Conservation (phyloP, 1,140 invertebrate species). For the Drosophila pseudoobscura region DNA sequence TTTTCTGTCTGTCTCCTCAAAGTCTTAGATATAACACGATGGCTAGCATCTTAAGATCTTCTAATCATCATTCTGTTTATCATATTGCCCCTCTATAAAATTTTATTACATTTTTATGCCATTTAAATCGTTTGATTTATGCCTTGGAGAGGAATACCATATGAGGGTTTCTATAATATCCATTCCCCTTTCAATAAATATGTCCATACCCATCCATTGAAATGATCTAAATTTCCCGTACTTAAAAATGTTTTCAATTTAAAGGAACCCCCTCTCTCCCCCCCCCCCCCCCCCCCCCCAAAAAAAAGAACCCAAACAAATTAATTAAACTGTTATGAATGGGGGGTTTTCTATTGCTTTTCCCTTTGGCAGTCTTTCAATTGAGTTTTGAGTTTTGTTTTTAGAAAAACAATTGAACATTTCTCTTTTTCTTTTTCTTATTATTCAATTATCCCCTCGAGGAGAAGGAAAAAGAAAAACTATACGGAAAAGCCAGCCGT, state of each 20-base stretch:
- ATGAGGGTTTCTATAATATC: constrained; percentile 3
- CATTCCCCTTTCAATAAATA: constrained; percentile 23
- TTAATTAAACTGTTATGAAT: constrained; percentile 65
- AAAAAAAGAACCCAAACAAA: constrained; percentile 32
- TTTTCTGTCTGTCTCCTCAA: no score
- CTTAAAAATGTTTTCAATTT: constrained; percentile 25
- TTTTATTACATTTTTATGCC: not conserved
- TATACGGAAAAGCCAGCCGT: constrained; percentile 20
- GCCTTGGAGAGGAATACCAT: not conserved
- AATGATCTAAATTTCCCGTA: constrained; percentile 39
- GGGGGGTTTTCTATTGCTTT: constrained; percentile 6
- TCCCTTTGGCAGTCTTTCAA: constrained; percentile 15
- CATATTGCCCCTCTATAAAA: not conserved
- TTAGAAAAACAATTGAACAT: constrained; percentile 61
- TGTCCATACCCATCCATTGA: constrained; percentile 19
- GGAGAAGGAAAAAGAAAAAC: constrained; percentile 30
- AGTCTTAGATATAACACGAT: no score
- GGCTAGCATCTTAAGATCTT: no score
- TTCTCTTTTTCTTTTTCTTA: constrained; percentile 68
- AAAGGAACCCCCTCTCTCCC: not conserved
- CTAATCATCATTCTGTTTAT: no score
- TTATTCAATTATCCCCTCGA: constrained; percentile 70
- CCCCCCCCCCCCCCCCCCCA: no score
- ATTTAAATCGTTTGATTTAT: not conserved
- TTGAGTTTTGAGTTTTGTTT: constrained; percentile 32